A percentile compares a stretch with the other conserved stretches of the same genome.
These are phyloP conservation scores for Borostomias antarcticus DNA, from an alignment of 2,797 vertebrate species.

Conservation along the genomic window DNA sequence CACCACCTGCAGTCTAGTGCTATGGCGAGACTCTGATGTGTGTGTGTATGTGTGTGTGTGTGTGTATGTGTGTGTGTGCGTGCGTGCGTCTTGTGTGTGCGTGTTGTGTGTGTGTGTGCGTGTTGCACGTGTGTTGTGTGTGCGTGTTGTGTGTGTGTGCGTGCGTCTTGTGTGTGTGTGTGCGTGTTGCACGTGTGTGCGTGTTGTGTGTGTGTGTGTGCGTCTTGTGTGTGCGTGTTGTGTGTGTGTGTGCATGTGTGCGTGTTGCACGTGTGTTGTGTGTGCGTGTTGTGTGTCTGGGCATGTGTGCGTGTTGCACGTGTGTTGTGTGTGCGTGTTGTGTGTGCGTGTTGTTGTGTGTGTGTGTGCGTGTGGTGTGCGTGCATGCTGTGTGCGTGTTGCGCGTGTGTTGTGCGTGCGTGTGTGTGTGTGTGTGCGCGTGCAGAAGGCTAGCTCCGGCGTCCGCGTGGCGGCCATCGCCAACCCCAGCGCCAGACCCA, in stretches of 20 bases:
- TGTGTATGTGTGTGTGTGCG: constrained; percentile 2
- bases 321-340: constrained; percentile 4
- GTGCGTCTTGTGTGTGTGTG: constrained; percentile 3
- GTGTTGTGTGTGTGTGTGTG: constrained; percentile 10
- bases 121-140: not conserved
- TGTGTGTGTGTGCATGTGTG: not conserved
- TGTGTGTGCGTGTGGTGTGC: constrained; percentile 17
- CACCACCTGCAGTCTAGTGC: not conserved
- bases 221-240: constrained; percentile 16
- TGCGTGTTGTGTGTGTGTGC: constrained; percentile 17
- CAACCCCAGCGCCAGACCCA: constrained; percentile 88
- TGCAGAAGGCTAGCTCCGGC: constrained; percentile 84
- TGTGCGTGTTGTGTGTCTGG: not conserved
- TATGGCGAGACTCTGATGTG: constrained; percentile 1
- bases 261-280: no score
- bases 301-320: constrained; percentile 19
- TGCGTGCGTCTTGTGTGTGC: not conserved
- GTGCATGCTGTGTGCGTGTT: no score
- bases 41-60: constrained; percentile 15
- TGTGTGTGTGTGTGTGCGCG: constrained; percentile 12
- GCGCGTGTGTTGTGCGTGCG: constrained; percentile 4
- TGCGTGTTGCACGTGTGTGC: not conserved
- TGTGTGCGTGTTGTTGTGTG: not conserved
- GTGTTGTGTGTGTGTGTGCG: not conserved
- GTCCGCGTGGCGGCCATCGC: constrained; percentile 88